Percentiles rank a stretch among this genome's conserved stretches.
These are phyloP conservation scores for Talpa occidentalis DNA, from an alignment of 2,113 vertebrate species.

Conservation along the genomic window DNA sequence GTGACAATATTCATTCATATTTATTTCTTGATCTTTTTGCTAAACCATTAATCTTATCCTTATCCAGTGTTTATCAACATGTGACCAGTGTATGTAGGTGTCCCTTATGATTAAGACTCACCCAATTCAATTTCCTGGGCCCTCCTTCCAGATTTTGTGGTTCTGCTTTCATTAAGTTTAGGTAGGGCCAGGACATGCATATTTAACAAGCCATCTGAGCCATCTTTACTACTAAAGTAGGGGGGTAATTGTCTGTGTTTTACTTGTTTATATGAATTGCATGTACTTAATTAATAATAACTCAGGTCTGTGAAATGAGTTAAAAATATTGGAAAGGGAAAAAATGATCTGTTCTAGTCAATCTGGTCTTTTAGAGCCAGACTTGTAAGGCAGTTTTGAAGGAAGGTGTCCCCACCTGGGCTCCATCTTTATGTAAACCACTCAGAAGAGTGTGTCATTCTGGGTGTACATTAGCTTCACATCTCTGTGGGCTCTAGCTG, in stretches of 20 bases:
- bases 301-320: neutral
- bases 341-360: neutral
- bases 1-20: neutral
- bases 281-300: neutral
- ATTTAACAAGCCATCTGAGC: neutral
- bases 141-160: neutral
- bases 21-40: neutral
- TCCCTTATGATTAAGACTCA: conserved; percentile 6
- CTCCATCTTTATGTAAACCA: neutral
- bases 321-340: conserved; percentile 42
- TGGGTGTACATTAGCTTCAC: neutral
- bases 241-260: neutral
- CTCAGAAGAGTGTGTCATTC: conserved; percentile 11
- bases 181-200: neutral
- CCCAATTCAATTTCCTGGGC: neutral
- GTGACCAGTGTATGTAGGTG: neutral
- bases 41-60: neutral
- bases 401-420: neutral
- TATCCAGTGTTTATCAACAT: neutral
- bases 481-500: neutral
- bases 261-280: neutral
- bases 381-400: conserved; percentile 37
- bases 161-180: conserved; percentile 17
- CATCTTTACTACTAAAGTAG: neutral
- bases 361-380: neutral